phyloP scores from a whole-genome alignment of 2,113 vertebrate genomes.

The Agapornis roseicollis region DNA sequence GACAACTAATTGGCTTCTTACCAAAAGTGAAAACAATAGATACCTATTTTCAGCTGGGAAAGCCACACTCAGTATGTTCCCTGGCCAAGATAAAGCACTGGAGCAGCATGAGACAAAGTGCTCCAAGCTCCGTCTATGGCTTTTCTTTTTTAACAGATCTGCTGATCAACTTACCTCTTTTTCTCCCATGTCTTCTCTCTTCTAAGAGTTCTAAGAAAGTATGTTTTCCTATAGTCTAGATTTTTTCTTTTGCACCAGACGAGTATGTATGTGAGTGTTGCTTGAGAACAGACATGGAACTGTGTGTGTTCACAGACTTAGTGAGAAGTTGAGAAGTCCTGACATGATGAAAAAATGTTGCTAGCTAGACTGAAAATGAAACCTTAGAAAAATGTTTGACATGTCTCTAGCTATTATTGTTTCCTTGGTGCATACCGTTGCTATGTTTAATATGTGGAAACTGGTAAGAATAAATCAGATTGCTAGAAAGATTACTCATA shows the following conservation, averaged over 20 bases:
- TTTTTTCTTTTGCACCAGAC: background rate
- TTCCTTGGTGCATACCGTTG: background rate
- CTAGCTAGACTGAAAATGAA: background rate
- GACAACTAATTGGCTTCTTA: constrained; percentile 13
- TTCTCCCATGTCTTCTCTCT: background rate
- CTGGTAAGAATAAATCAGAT: background rate
- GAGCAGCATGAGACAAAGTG: background rate
- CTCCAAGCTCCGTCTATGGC: background rate
- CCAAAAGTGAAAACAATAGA: constrained; percentile 21
- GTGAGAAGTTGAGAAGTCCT: background rate
- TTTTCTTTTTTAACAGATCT: background rate
- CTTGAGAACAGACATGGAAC: background rate
- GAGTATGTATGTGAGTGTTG: background rate
- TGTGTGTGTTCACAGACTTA: background rate
- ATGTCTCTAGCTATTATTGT: background rate
- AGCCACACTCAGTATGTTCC: background rate
- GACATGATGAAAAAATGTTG: background rate
- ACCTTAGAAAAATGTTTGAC: background rate
- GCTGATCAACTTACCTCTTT: background rate
- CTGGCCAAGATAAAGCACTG: background rate
- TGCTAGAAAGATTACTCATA: background rate
- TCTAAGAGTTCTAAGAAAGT: background rate
- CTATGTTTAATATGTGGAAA: constrained; percentile 4
- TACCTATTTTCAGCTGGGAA: constrained; percentile 55
- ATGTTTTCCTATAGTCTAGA: background rate